Evolutionary conservation across 2,113 vertebrate species (phyloP), one percentile per base, ranked within the genome.

Genomic region (Paralichthys olivaceus): DNA sequence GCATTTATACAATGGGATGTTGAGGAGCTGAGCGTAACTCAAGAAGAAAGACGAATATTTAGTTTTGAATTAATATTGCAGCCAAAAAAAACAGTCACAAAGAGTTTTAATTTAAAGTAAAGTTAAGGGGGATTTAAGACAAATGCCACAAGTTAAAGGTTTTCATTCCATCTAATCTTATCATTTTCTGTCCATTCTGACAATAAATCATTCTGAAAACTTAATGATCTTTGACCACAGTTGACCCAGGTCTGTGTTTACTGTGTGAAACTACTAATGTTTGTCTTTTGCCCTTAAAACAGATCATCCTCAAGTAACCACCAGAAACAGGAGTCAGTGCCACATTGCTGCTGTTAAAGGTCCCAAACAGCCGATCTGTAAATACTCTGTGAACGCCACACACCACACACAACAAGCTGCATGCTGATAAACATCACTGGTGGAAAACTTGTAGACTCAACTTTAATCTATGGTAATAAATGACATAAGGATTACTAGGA

Each of bases 291-390:
- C 92, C 87, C 92, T 84, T 89, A 87, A 87, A 62, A 94, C 96
- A 98, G 97, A 97, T 98, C 94, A 96, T 98, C 94, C 96, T 98
- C 95, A 98, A 98, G 95, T 97, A 96, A 94, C 91, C 72, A 76
- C 83, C 95, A 93, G 93, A 87, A 94, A 87, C 3, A 94, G 94
- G 90, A 91, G 93, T 71, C 95, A 94, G 94, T 96, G 95, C 91
- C 93, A 94, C 80, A 93, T 95, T 90, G 94, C 96, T 90, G 95
- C 95, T 86, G 93, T 95, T 92, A 93, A 95, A 94, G 93, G 93
- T 80, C 92, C 95, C 87, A 93, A 94, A 92, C 95, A 97, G 91
- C 94, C 93, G 87, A 94, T 95, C 88, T 98, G 96, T 97, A 97
- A 96, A 97, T 97, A 97, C 93, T 94, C 95, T 90, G 85, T 96